Percentiles rank a stretch among this genome's conserved stretches.
phyloP scores from a whole-genome alignment of 2,888 invertebrate genomes.

The Papilio demoleus region DNA sequence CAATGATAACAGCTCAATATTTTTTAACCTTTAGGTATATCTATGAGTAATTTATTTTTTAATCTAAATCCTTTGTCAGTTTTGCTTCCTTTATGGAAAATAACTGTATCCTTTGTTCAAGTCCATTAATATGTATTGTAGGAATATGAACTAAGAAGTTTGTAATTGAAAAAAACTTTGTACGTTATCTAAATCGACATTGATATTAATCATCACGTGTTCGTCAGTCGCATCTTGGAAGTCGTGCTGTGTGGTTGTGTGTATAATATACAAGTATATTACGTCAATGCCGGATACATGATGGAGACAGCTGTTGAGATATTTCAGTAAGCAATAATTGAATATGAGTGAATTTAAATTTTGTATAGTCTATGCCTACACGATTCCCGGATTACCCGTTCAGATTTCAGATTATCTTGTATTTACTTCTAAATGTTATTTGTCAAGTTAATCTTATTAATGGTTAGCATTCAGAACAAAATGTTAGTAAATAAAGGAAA shows the following conservation, averaged over 20 bases:
- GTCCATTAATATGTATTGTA: neutral
- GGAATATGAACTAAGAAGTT: neutral
- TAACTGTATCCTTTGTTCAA: constrained; percentile 3
- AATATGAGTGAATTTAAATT: neutral
- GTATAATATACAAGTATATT: constrained; percentile 1
- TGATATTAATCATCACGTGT: constrained; percentile 32
- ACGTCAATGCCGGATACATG: constrained; percentile 11
- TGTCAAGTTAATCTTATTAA: neutral
- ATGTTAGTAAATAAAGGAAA: neutral
- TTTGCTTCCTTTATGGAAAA: constrained; percentile 15
- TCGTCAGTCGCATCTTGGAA: constrained; percentile 30
- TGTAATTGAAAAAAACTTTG: constrained; percentile 28
- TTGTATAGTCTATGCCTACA: constrained; percentile 3
- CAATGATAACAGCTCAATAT: too few relatives aligned
- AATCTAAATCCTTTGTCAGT: constrained; percentile 11
- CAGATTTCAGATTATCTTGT: neutral
- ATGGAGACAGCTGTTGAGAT: constrained; percentile 28
- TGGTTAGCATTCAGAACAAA: neutral
- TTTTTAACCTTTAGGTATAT: neutral
- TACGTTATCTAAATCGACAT: constrained; percentile 33
- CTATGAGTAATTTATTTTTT: neutral
- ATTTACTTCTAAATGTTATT: neutral
- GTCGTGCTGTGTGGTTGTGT: constrained; percentile 27
- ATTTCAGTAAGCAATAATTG: constrained; percentile 36
- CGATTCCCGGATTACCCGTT: too few relatives aligned